phyloP scores from a whole-genome alignment of 2,113 vertebrate genomes.

The Pollimyrus isidori region DNA sequence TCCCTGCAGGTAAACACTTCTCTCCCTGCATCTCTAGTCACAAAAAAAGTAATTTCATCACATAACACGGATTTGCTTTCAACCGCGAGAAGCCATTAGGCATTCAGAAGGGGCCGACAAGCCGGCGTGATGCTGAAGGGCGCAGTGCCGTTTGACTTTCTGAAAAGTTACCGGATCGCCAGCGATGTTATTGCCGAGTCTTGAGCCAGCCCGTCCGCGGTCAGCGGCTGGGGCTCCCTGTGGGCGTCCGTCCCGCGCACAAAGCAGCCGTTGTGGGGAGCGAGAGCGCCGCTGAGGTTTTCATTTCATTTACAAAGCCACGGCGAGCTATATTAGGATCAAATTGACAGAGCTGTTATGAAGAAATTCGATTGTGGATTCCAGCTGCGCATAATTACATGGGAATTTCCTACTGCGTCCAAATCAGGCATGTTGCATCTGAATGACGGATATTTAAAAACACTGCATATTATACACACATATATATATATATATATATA shows the following conservation, averaged over 20 bases:
- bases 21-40: background rate
- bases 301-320: slow-evolving; percentile 1
- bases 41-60: slow-evolving; percentile 1
- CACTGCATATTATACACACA: too few species aligned
- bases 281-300: background rate
- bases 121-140: too few species aligned
- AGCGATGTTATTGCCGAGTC: background rate
- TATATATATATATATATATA: too few species aligned
- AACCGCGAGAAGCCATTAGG: background rate
- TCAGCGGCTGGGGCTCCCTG: background rate
- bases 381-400: slow-evolving; percentile 11
- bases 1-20: background rate
- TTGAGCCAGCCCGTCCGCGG: background rate
- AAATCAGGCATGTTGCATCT: background rate
- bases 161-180: background rate
- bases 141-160: background rate
- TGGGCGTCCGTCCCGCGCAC: background rate
- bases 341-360: slow-evolving; percentile 11
- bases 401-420: background rate
- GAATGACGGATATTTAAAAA: too few species aligned
- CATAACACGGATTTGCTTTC: background rate
- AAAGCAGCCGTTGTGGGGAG: slow-evolving; percentile 6
- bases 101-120: too few species aligned
- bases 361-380: slow-evolving; percentile 9
- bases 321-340: slow-evolving; percentile 8